Percentiles rank a stretch among this genome's conserved stretches.
These are phyloP conservation scores for Oncopodura yosiiana DNA, from an alignment of 1,140 invertebrate genomes.

Conservation along the genomic window DNA sequence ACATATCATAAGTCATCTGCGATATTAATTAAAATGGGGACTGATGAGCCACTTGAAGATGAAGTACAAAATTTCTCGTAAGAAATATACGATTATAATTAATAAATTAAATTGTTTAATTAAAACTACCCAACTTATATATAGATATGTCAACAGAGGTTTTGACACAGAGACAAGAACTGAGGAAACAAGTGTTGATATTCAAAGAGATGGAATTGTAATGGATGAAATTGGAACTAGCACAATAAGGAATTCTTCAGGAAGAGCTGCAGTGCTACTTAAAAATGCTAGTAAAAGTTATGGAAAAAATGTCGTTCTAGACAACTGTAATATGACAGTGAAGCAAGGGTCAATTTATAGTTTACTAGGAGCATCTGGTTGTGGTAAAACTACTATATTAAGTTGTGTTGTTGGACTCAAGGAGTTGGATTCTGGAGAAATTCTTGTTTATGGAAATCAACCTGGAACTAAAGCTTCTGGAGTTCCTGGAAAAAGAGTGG, in stretches of 20 bases:
- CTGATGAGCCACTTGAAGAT: too few relatives aligned
- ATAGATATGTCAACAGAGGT: too few relatives aligned
- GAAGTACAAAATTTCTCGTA: too few relatives aligned
- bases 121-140: too few relatives aligned
- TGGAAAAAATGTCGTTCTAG: conserved; percentile 37
- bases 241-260: conserved; percentile 41
- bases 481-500: conserved; percentile 71
- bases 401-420: conserved; percentile 76
- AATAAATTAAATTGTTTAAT: too few relatives aligned
- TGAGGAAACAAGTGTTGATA: too few relatives aligned
- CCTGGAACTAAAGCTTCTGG: conserved; percentile 61
- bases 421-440: conserved; percentile 67
- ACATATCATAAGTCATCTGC: conserved; percentile 39
- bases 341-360: conserved; percentile 57
- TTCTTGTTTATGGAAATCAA: conserved; percentile 71
- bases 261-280: conserved; percentile 39
- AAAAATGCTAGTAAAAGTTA: too few relatives aligned
- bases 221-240: too few relatives aligned
- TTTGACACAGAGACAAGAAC: too few relatives aligned
- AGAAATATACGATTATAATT: too few relatives aligned
- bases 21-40: too few relatives aligned
- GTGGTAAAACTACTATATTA: conserved; percentile 73
- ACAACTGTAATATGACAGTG: conserved; percentile 39
- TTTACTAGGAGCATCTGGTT: conserved; percentile 70
- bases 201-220: too few relatives aligned